A percentile compares a stretch with the other conserved stretches of the same genome.
Conservation (phyloP, 2,113 vertebrate species). For the Chelonoidis abingdonii region DNA sequence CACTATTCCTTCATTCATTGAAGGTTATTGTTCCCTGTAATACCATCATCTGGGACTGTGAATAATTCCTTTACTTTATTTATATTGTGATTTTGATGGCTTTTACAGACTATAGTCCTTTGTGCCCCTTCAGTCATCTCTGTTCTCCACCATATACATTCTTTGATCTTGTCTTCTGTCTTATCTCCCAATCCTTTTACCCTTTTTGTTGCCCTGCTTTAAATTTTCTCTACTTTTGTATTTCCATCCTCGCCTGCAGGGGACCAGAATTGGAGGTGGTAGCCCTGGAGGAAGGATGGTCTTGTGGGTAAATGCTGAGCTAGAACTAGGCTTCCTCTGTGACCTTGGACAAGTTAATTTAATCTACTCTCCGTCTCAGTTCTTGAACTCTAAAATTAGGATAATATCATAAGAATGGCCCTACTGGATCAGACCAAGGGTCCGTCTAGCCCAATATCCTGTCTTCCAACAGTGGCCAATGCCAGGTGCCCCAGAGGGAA, state of each 20-base stretch:
- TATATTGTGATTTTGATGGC: background rate
- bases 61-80: slow-evolving; percentile 26
- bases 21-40: slow-evolving; percentile 34
- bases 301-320: background rate
- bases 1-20: slow-evolving; percentile 30
- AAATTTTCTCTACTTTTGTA: background rate
- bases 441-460: too few species aligned
- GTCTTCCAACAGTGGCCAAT: too few species aligned
- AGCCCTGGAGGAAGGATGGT: background rate
- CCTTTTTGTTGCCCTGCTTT: background rate
- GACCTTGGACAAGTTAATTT: background rate
- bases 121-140: background rate
- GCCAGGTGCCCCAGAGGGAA: too few species aligned
- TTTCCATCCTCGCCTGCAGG: background rate
- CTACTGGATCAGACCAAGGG: too few species aligned
- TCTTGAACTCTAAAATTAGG: background rate
- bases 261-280: background rate
- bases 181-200: background rate
- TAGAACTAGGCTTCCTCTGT: background rate
- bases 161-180: background rate
- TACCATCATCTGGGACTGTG: background rate
- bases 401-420: background rate
- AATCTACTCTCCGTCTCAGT: background rate
- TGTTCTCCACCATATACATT: background rate
- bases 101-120: background rate